A percentile compares a stretch with the other conserved stretches of the same genome.
Evolutionary conservation across 1,140 invertebrate species (phyloP).

Genomic region (Drosophila athabasca): DNA sequence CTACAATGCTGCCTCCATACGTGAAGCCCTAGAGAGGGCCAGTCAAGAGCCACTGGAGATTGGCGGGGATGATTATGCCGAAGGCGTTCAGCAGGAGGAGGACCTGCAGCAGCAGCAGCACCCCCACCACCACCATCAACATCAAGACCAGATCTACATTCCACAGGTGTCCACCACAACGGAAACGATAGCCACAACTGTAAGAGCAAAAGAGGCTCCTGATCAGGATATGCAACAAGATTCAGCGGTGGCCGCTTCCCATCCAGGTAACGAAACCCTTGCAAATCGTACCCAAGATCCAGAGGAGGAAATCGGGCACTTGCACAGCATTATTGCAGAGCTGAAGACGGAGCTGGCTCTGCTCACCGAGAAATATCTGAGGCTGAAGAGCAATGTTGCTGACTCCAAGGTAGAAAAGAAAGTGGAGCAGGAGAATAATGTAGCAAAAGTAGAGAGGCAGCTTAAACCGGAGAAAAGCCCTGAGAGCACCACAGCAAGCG

Average conservation of each 20-base stretch:
- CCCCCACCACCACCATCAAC: background rate
- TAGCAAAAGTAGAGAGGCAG: background rate
- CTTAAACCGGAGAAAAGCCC: background rate
- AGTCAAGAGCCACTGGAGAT: slow-evolving; percentile 73
- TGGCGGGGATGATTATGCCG: slow-evolving; percentile 45
- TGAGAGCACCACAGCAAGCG: background rate
- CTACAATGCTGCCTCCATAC: slow-evolving; percentile 77
- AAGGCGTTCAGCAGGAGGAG: slow-evolving; percentile 11
- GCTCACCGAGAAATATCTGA: background rate
- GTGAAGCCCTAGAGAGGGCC: slow-evolving; percentile 69
- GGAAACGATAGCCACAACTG: background rate
- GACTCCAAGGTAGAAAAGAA: slow-evolving; percentile 11
- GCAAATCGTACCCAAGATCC: no score
- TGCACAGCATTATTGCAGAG: slow-evolving; percentile 13
- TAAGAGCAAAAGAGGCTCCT: background rate
- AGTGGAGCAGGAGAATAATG: slow-evolving; percentile 18
- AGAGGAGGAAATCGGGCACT: slow-evolving; percentile 7
- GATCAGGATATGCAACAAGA: slow-evolving; percentile 28
- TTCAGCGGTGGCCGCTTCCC: background rate
- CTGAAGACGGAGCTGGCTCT: slow-evolving; percentile 13
- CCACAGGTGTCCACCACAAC: slow-evolving; percentile 14
- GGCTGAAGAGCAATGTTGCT: background rate
- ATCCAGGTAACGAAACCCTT: no score
- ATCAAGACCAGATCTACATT: background rate
- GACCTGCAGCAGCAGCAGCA: slow-evolving; percentile 16